Evolutionary conservation across 2,113 vertebrate species (phyloP).

Genomic region (Dicerorhinus sumatrensis): DNA sequence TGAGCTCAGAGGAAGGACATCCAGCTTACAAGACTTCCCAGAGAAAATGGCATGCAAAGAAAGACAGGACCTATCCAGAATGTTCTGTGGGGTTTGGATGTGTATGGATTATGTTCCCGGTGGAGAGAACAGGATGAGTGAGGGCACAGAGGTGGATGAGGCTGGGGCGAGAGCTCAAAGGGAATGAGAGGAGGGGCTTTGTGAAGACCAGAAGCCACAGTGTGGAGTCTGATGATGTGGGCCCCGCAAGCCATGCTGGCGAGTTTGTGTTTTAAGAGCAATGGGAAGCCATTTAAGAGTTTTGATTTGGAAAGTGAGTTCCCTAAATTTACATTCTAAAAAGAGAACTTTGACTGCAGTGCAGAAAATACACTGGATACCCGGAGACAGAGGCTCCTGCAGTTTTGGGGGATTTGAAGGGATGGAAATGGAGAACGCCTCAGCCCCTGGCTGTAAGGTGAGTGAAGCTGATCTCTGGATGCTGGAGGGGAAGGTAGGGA

Average conservation of each 20-base stretch:
- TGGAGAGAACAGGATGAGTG: neutral
- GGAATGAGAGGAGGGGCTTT: neutral
- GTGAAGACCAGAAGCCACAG: neutral
- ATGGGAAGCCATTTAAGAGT: neutral
- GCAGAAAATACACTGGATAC: neutral
- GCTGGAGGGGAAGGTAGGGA: neutral
- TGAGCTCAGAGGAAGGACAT: neutral
- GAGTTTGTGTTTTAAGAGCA: neutral
- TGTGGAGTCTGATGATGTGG: fast-evolving
- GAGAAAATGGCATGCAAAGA: neutral
- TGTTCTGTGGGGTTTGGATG: neutral
- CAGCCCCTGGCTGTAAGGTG: neutral
- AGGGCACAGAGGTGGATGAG: neutral
- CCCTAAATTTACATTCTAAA: neutral
- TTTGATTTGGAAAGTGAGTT: neutral
- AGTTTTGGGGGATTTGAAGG: neutral
- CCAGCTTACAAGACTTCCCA: neutral
- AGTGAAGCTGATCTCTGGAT: neutral
- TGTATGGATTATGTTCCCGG: neutral
- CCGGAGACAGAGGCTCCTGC: too few relatives aligned
- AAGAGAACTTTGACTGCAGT: neutral
- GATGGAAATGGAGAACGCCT: neutral
- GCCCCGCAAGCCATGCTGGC: neutral
- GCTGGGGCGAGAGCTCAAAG: neutral
- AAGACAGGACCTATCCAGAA: too few relatives aligned